Evolutionary conservation across 1,140 invertebrate genomes (phyloP).

Genomic region (Gerris buenoi): DNA sequence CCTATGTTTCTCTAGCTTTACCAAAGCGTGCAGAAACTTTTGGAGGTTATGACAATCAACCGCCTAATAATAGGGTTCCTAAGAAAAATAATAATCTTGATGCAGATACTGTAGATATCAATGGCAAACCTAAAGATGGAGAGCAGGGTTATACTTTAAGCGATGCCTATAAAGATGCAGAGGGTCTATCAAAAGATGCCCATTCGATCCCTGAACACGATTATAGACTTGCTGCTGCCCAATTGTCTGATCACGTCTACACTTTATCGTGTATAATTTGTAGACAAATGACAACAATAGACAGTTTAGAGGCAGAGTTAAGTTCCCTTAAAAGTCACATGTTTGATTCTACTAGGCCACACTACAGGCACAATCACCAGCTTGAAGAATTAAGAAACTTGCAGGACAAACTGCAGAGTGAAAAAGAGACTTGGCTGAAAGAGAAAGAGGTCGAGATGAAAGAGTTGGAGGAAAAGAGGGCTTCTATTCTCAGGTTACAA

Average conservation of each 20-base stretch:
- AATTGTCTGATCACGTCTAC: conserved; percentile 65
- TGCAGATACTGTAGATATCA: neutral
- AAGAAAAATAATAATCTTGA: neutral
- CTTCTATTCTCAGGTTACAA: conserved; percentile 39
- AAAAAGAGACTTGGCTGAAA: conserved; percentile 58
- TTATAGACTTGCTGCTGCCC: conserved; percentile 52
- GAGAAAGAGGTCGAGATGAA: conserved; percentile 43
- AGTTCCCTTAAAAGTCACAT: conserved; percentile 32
- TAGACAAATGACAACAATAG: conserved; percentile 71
- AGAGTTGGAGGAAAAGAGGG: conserved; percentile 47
- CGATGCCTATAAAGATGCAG: conserved; percentile 1
- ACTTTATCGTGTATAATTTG: conserved; percentile 66
- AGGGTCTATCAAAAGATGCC: conserved; percentile 26
- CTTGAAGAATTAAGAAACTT: conserved; percentile 55
- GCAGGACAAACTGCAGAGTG: conserved; percentile 60
- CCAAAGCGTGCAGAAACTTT: conserved; percentile 87
- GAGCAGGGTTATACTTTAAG: neutral
- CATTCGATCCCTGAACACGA: conserved; percentile 37
- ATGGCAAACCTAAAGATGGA: neutral
- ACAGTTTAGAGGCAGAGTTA: conserved; percentile 51
- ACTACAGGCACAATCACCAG: conserved; percentile 52
- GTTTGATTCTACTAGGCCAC: conserved; percentile 34
- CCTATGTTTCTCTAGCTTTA: conserved; percentile 63
- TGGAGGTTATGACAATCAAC: conserved; percentile 69
- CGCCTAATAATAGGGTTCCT: neutral